Evolutionary conservation across 2,888 invertebrate species (phyloP).

Genomic region (Heliconius ethilla): DNA sequence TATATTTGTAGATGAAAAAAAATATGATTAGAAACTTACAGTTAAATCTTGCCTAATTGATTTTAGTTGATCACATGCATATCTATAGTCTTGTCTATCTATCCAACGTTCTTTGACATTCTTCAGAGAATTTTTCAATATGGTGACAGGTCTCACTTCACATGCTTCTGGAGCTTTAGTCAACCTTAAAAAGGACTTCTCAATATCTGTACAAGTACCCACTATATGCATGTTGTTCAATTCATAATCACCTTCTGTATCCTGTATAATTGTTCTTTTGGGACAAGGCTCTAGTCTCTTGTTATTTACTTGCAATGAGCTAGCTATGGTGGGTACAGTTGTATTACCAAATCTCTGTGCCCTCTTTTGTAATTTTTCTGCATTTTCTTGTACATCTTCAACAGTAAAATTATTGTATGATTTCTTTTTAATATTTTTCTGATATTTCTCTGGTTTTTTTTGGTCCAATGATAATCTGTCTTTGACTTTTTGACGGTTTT

Average conservation of each 20-base stretch:
- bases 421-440: constrained; percentile 81
- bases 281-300: constrained; percentile 61
- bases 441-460: constrained; percentile 72
- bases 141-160: constrained; percentile 94
- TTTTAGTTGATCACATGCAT: constrained; percentile 99
- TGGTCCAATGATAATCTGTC: constrained; percentile 80
- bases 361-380: constrained; percentile 91
- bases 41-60: constrained; percentile 99
- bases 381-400: constrained; percentile 87
- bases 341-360: constrained; percentile 91
- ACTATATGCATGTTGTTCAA: constrained; percentile 94
- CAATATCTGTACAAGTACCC: constrained; percentile 96
- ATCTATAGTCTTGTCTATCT: constrained; percentile 95
- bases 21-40: constrained; percentile 78
- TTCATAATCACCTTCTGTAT: constrained; percentile 88
- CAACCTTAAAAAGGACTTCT: constrained; percentile 97
- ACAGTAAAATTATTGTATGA: constrained; percentile 85
- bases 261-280: constrained; percentile 78
- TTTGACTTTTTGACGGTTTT: constrained; percentile 79
- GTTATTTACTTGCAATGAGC: constrained; percentile 66
- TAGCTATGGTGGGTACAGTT: constrained; percentile 77
- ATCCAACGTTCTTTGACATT: constrained; percentile 97
- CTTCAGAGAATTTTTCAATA: constrained; percentile 91
- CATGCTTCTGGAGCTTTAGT: constrained; percentile 97
- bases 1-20: background rate